phyloP scores from a whole-genome alignment of 1,140 invertebrate genomes.

The Drosophila asahinai region DNA sequence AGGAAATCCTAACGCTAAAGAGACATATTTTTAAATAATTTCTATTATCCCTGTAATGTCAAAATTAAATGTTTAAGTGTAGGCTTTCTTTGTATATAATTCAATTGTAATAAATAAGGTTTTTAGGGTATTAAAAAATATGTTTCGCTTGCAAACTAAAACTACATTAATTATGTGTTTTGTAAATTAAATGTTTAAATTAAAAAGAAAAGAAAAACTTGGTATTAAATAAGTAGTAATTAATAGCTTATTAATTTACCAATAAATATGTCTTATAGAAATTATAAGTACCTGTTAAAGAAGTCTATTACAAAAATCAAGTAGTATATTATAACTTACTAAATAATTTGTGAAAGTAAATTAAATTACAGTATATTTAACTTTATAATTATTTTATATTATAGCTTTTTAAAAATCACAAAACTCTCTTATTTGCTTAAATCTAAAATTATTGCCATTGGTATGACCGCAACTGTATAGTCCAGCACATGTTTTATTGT shows the following conservation, averaged over 20 bases:
- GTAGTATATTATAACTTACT: too few relatives aligned
- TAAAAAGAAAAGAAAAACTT: too few relatives aligned
- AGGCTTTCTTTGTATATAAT: not conserved
- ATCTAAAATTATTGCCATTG: not conserved
- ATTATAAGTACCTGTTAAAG: too few relatives aligned
- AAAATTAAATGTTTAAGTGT: not conserved
- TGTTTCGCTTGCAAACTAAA: not conserved
- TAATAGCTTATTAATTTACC: too few relatives aligned
- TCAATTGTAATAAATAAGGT: too few relatives aligned
- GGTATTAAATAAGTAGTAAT: not conserved
- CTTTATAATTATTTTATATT: too few relatives aligned
- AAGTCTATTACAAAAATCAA: too few relatives aligned
- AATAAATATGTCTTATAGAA: too few relatives aligned
- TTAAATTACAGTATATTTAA: not conserved
- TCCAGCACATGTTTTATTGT: conserved; percentile 12
- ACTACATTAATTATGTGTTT: not conserved
- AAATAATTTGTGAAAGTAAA: not conserved
- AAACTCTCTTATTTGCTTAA: not conserved
- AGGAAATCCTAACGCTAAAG: too few relatives aligned
- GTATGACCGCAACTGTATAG: conserved; percentile 4
- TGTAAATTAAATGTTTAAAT: not conserved
- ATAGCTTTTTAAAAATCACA: too few relatives aligned
- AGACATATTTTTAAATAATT: too few relatives aligned
- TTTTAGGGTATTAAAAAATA: not conserved
- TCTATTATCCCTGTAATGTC: accelerated